Conservation (phyloP, 2,888 invertebrate species). For the Aromia moschata region DNA sequence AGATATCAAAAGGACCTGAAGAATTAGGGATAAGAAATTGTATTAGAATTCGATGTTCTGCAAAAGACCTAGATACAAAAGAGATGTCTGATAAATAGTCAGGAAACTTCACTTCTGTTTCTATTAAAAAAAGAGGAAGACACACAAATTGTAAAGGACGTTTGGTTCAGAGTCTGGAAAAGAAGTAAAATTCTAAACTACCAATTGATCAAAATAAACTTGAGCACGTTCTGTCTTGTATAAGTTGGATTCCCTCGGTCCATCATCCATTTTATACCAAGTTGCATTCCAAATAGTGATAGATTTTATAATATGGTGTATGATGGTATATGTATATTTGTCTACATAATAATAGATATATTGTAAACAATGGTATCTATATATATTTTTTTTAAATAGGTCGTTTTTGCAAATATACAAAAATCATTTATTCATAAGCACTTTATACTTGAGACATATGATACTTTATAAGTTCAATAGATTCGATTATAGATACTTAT, state of each 20-base stretch:
- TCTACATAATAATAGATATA: constrained; percentile 14
- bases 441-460: neutral
- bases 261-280: constrained; percentile 22
- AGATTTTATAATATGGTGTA: constrained; percentile 3
- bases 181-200: constrained; percentile 20
- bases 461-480: neutral
- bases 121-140: constrained; percentile 10
- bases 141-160: neutral
- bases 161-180: constrained; percentile 17
- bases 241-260: constrained; percentile 15
- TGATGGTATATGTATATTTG: neutral
- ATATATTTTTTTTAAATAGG: constrained; percentile 1
- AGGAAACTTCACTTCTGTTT: constrained; percentile 6
- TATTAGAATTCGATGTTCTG: neutral
- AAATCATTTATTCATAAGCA: constrained; percentile 1
- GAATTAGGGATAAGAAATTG: neutral
- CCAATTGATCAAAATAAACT: constrained; percentile 13
- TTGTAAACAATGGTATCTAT: constrained; percentile 13
- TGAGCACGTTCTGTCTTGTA: constrained; percentile 19
- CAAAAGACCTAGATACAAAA: constrained; percentile 17
- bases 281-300: constrained; percentile 17
- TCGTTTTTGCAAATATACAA: constrained; percentile 10
- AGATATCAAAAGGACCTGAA: neutral
- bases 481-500: constrained; percentile 5
- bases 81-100: constrained; percentile 5